Conservation (phyloP, 2,113 vertebrate species). For the Pterocles gutturalis region DNA sequence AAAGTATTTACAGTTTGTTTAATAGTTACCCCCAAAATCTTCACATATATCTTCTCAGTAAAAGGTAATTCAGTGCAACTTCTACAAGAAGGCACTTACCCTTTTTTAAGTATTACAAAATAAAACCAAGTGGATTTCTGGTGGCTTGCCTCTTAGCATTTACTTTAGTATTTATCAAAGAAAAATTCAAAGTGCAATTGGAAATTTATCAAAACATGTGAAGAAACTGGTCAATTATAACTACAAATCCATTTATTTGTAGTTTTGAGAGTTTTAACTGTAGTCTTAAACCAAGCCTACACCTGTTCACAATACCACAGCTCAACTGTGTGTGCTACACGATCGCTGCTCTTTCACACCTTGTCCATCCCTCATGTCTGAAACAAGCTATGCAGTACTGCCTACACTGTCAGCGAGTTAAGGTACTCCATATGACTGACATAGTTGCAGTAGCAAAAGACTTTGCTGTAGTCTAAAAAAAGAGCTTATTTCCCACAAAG, state of each 20-base stretch:
- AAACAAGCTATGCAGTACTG: not conserved
- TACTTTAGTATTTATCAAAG: not conserved
- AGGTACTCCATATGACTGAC: not conserved
- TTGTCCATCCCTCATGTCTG: not conserved
- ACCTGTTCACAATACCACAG: not conserved
- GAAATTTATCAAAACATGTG: not conserved
- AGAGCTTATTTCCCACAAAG: not conserved
- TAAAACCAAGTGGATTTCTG: not conserved
- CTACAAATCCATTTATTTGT: not conserved
- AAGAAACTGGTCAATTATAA: not conserved
- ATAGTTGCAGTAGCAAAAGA: not conserved
- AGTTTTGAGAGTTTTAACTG: not conserved
- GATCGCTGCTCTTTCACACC: not conserved
- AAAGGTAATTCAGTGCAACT: not conserved
- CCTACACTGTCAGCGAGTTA: not conserved
- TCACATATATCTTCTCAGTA: not conserved
- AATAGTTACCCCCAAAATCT: not conserved
- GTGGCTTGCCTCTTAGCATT: not conserved
- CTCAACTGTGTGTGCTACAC: not conserved
- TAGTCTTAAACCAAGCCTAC: not conserved
- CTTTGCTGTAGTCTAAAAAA: not conserved
- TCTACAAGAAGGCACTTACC: not conserved
- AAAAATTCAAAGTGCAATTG: not conserved
- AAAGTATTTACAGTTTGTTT: not conserved
- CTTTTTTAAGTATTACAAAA: not conserved